Percentiles rank a stretch among this genome's conserved stretches.
Evolutionary conservation across 2,888 invertebrate genomes (phyloP).

Genomic region (Stratiomys singularior): DNA sequence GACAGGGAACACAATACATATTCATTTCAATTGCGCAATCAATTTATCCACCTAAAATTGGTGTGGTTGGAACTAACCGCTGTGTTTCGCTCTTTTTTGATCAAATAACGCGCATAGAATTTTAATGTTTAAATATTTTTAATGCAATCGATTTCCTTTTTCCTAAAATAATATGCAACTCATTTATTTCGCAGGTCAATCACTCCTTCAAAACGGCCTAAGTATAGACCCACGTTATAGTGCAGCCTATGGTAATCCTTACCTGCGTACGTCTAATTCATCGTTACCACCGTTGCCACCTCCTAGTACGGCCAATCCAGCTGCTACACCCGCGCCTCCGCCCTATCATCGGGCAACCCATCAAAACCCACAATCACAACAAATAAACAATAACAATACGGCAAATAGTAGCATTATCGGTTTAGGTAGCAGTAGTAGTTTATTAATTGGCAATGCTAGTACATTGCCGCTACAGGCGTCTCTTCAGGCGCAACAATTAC

Average conservation of each 20-base stretch:
- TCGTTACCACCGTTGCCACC: slow-evolving; percentile 68
- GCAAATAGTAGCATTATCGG: slow-evolving; percentile 50
- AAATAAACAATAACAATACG: slow-evolving; percentile 58
- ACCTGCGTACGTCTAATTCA: slow-evolving; percentile 76
- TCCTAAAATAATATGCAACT: too few species aligned
- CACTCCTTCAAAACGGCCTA: slow-evolving; percentile 63
- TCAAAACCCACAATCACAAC: slow-evolving; percentile 56
- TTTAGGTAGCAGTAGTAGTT: slow-evolving; percentile 46
- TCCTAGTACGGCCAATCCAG: slow-evolving; percentile 78
- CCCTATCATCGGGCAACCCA: slow-evolving; percentile 70
- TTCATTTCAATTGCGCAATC: too few species aligned
- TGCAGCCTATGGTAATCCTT: slow-evolving; percentile 90
- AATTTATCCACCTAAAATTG: too few species aligned
- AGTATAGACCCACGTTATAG: slow-evolving; percentile 83
- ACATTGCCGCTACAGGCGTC: slow-evolving; percentile 68
- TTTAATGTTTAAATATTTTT: too few species aligned
- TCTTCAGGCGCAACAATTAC: slow-evolving; percentile 69
- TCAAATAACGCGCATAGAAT: too few species aligned
- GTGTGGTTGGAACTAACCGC: too few species aligned
- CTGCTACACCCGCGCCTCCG: slow-evolving; percentile 83
- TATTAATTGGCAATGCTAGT: slow-evolving; percentile 44
- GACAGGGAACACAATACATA: too few species aligned
- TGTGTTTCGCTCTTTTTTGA: too few species aligned
- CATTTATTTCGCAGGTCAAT: slow-evolving; percentile 59
- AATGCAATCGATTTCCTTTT: background rate